Conservation (phyloP, 1,140 invertebrate species). For the Drosophila erecta region DNA sequence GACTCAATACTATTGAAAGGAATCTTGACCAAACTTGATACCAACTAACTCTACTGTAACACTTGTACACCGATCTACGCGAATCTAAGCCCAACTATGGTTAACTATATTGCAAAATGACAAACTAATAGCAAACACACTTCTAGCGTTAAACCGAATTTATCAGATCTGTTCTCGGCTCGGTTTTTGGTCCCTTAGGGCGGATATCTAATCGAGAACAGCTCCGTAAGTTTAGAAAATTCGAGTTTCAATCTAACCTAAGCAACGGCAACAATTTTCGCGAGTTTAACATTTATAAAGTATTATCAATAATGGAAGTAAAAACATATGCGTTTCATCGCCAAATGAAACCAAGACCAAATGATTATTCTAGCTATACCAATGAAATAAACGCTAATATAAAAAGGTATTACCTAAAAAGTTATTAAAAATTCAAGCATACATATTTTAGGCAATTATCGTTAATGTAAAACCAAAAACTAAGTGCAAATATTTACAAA, state of each 20-base stretch:
- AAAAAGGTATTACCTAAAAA: slow-evolving; percentile 30
- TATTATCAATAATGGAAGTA: slow-evolving; percentile 67
- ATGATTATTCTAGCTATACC: slow-evolving; percentile 46
- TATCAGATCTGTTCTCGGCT: slow-evolving; percentile 45
- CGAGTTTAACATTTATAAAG: slow-evolving; percentile 69
- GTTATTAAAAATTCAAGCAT: slow-evolving; percentile 41
- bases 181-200: background rate
- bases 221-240: slow-evolving; percentile 63
- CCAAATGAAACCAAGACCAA: slow-evolving; percentile 64
- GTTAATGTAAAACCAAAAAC: slow-evolving; percentile 31
- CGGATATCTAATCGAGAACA: slow-evolving; percentile 29
- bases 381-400: slow-evolving; percentile 24
- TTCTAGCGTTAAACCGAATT: slow-evolving; percentile 79
- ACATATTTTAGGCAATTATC: slow-evolving; percentile 40
- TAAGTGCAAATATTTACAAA: slow-evolving; percentile 78
- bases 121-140: slow-evolving; percentile 41
- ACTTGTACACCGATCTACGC: slow-evolving; percentile 72
- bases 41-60: slow-evolving; percentile 55
- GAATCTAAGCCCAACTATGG: slow-evolving; percentile 44
- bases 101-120: slow-evolving; percentile 31
- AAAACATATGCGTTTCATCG: slow-evolving; percentile 53
- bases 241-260: slow-evolving; percentile 75
- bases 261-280: slow-evolving; percentile 75
- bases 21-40: slow-evolving; percentile 41
- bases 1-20: slow-evolving; percentile 35